phyloP scores from a whole-genome alignment of 2,113 vertebrate species.

The Tragelaphus scriptus region DNA sequence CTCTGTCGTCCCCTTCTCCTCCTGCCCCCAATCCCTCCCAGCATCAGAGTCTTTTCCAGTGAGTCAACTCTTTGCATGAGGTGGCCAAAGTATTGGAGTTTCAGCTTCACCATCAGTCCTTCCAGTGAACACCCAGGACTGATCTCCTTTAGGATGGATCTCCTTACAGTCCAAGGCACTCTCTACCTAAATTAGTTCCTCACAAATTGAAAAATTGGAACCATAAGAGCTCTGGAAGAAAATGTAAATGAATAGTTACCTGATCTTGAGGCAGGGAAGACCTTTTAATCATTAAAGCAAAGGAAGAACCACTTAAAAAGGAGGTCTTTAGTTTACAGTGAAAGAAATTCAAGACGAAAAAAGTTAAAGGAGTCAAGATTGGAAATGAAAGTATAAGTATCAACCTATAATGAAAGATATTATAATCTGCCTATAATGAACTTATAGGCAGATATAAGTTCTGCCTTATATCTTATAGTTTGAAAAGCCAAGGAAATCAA shows the following conservation, averaged over 20 bases:
- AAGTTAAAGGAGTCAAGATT: not conserved
- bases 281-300: not conserved
- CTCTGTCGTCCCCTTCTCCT: too few species aligned
- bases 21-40: too few species aligned
- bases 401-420: not conserved
- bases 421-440: not conserved
- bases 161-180: not conserved
- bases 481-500: not conserved
- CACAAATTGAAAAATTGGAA: not conserved
- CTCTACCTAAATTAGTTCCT: not conserved
- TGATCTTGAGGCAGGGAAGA: not conserved
- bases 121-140: too few species aligned
- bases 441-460: not conserved
- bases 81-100: too few species aligned
- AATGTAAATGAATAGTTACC: not conserved
- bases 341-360: constrained; percentile 2
- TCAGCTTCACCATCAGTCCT: too few species aligned
- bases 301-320: not conserved
- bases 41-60: too few species aligned
- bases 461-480: not conserved
- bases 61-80: too few species aligned
- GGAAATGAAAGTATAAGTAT: not conserved
- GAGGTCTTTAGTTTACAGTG: not conserved
- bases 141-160: too few species aligned
- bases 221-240: not conserved